These are phyloP conservation scores for Anneissia japonica DNA, from an alignment of 35 echinoderm and acorn worm genomes.

Conservation along the genomic window DNA sequence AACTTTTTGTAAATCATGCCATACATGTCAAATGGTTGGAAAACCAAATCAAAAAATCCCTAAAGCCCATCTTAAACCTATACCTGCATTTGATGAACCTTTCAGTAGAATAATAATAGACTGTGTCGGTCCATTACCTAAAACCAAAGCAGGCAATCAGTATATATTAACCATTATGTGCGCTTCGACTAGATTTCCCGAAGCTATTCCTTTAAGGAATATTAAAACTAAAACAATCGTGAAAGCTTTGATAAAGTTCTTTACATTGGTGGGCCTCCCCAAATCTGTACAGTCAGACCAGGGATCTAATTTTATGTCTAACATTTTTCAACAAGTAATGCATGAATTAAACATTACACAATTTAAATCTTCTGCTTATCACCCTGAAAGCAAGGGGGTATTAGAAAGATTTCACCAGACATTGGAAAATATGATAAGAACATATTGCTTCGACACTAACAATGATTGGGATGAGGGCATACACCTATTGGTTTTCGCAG, in stretches of 20 bases:
- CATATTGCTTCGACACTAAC: constrained; percentile 39
- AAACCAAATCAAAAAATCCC: constrained; percentile 35
- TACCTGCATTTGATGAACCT: constrained; percentile 45
- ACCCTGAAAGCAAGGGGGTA: constrained; percentile 29
- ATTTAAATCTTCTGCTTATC: constrained; percentile 15
- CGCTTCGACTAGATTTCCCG: constrained; percentile 9
- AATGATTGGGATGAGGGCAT: constrained; percentile 78
- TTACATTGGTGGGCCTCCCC: constrained; percentile 17
- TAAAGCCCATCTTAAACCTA: constrained; percentile 21
- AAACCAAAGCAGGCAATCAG: constrained; percentile 27
- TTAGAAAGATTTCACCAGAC: constrained; percentile 62
- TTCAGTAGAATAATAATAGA: constrained; percentile 52
- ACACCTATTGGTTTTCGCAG: constrained; percentile 56
- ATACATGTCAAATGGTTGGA: constrained; percentile 45
- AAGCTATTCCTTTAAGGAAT: constrained; percentile 15
- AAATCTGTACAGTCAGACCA: constrained; percentile 27
- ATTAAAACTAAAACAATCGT: not conserved
- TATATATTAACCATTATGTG: constrained; percentile 40
- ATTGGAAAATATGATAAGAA: constrained; percentile 52
- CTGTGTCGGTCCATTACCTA: constrained; percentile 55
- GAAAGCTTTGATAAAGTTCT: constrained; percentile 13
- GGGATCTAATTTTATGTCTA: constrained; percentile 22
- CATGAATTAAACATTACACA: constrained; percentile 8
- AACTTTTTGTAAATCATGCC: constrained; percentile 31
- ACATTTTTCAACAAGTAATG: constrained; percentile 15